phyloP scores from a whole-genome alignment of 2,113 vertebrate species.

The Heliornis fulica region DNA sequence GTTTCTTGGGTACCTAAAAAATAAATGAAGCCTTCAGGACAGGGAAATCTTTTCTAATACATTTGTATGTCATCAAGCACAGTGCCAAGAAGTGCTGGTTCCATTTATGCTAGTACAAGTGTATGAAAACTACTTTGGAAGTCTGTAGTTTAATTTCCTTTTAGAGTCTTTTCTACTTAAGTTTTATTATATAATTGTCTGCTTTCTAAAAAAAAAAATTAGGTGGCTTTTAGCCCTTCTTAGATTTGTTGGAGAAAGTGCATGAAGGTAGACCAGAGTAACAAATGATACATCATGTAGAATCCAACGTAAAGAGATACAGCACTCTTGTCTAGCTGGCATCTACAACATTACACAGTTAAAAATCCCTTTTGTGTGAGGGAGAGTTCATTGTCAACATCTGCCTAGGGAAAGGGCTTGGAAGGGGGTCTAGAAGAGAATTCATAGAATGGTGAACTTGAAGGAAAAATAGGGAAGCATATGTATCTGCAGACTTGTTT shows the following conservation, averaged over 20 bases:
- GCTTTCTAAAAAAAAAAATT: neutral
- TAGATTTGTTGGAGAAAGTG: neutral
- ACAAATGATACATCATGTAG: neutral
- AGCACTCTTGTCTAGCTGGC: neutral
- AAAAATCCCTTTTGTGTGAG: neutral
- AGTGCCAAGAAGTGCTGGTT: neutral
- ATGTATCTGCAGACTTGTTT: neutral
- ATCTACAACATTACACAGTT: neutral
- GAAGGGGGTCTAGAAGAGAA: neutral
- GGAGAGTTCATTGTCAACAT: neutral
- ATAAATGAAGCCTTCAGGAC: slow-evolving; percentile 10
- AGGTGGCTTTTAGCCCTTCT: neutral
- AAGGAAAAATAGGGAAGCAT: neutral
- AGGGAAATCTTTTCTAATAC: slow-evolving; percentile 1
- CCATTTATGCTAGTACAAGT: neutral
- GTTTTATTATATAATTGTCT: neutral
- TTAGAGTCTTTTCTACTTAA: neutral
- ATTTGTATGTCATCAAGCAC: neutral
- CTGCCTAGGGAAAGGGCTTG: neutral
- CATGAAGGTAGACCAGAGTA: neutral
- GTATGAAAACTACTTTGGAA: neutral
- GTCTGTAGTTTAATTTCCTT: neutral
- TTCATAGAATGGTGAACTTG: neutral
- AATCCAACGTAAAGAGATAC: neutral
- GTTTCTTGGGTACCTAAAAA: neutral